A percentile compares a stretch with the other conserved stretches of the same genome.
phyloP scores from a whole-genome alignment of 2,113 vertebrate species.

The Saccopteryx leptura region DNA sequence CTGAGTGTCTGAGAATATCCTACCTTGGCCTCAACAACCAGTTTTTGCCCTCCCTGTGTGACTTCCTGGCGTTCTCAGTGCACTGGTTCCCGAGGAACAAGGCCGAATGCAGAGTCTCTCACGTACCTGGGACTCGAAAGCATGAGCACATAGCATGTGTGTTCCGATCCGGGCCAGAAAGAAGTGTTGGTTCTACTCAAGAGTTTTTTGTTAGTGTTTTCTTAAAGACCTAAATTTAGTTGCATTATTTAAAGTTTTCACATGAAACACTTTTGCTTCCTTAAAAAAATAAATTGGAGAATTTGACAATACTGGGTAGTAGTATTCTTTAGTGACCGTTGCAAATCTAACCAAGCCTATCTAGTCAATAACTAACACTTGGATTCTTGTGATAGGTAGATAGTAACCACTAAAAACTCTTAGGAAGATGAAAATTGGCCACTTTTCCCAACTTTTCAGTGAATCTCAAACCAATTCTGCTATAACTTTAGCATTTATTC shows the following conservation, averaged over 20 bases:
- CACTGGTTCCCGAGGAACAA: neutral
- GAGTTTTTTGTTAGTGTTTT: neutral
- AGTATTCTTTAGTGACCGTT: neutral
- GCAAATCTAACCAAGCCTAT: neutral
- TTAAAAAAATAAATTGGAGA: slow-evolving; percentile 9
- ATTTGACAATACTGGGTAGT: neutral
- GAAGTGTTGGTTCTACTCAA: neutral
- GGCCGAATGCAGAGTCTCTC: rapidly evolving
- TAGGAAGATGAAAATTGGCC: neutral
- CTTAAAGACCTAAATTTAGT: neutral
- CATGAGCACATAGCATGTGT: no score
- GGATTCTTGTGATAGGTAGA: neutral
- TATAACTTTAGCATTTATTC: neutral
- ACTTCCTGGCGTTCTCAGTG: neutral
- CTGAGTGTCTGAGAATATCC: neutral
- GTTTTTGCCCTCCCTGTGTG: neutral
- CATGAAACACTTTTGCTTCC: neutral
- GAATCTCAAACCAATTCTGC: slow-evolving; percentile 16
- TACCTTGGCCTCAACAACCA: neutral
- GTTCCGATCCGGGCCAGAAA: neutral
- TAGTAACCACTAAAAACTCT: neutral
- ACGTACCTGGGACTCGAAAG: neutral
- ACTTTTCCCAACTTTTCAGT: neutral
- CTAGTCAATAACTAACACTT: neutral
- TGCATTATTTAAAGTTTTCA: neutral